A percentile compares a stretch with the other conserved stretches of the same genome.
phyloP scores from a whole-genome alignment of 2,797 vertebrate genomes.

The Todus mexicanus region DNA sequence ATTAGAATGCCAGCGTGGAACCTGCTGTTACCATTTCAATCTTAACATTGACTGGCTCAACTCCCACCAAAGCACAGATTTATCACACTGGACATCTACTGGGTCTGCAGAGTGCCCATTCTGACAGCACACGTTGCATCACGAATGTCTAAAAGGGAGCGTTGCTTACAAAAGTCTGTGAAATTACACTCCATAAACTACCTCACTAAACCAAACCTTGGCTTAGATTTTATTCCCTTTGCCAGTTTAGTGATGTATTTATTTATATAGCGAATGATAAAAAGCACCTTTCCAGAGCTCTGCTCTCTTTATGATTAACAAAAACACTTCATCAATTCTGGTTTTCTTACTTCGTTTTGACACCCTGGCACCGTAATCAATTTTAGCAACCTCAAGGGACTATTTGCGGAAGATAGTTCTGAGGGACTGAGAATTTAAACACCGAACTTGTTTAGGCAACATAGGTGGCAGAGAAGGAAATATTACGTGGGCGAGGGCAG shows the following conservation, averaged over 20 bases:
- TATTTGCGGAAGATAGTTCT: not conserved
- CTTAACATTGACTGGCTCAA: not conserved
- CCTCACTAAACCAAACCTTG: not conserved
- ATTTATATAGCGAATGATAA: not conserved
- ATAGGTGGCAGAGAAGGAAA: not conserved
- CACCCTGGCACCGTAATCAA: not conserved
- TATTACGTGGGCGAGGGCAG: not conserved
- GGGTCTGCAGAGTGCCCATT: not conserved
- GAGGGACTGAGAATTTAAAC: not conserved
- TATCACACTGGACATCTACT: not conserved
- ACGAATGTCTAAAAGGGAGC: not conserved
- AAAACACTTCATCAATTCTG: not conserved
- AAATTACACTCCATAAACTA: not conserved
- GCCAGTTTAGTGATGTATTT: not conserved
- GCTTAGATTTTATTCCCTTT: not conserved
- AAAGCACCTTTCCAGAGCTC: not conserved
- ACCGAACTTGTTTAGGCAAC: slow-evolving; percentile 9
- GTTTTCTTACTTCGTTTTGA: slow-evolving; percentile 14
- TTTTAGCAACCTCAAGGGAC: not conserved
- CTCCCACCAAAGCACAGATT: not conserved
- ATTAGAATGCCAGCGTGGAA: not conserved
- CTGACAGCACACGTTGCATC: not conserved
- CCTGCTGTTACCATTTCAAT: not conserved
- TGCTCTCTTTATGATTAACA: not conserved
- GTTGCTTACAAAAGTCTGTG: not conserved